Percentiles rank a stretch among this genome's conserved stretches.
Conservation (phyloP, 35 echinoderm and acorn worm species). For the Apostichopus japonicus region DNA sequence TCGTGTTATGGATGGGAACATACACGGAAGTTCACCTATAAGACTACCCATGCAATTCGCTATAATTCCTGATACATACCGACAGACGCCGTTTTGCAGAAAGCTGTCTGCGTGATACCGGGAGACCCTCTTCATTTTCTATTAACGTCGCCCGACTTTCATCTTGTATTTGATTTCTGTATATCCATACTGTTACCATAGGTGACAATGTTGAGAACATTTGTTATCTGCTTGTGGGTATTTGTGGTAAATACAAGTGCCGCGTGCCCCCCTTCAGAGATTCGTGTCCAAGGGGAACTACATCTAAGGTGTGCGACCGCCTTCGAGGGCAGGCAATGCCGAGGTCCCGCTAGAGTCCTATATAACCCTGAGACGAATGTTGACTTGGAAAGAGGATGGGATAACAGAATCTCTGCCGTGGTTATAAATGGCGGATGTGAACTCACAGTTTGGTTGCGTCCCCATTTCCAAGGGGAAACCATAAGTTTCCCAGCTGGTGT, state of each 20-base stretch:
- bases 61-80: too few relatives aligned
- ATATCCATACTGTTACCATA: too few relatives aligned
- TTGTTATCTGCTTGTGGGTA: neutral
- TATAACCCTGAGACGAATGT: neutral
- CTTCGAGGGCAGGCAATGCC: neutral
- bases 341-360: neutral
- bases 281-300: neutral
- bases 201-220: neutral
- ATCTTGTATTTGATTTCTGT: too few relatives aligned
- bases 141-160: too few relatives aligned
- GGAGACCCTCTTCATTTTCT: too few relatives aligned
- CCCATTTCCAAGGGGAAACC: neutral
- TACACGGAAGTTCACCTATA: too few relatives aligned
- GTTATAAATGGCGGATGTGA: slow-evolving; percentile 6
- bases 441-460: neutral
- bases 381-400: neutral
- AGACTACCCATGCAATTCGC: too few relatives aligned
- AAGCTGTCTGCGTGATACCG: too few relatives aligned
- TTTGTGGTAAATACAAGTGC: neutral
- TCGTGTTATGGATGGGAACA: too few relatives aligned
- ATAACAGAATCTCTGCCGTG: slow-evolving; percentile 1
- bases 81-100: too few relatives aligned
- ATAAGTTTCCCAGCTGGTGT: neutral
- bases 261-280: neutral
- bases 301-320: neutral